Base-by-base conservation (phyloP, 2,797 vertebrate genomes). In the Chiloscyllium punctatum region DNA sequence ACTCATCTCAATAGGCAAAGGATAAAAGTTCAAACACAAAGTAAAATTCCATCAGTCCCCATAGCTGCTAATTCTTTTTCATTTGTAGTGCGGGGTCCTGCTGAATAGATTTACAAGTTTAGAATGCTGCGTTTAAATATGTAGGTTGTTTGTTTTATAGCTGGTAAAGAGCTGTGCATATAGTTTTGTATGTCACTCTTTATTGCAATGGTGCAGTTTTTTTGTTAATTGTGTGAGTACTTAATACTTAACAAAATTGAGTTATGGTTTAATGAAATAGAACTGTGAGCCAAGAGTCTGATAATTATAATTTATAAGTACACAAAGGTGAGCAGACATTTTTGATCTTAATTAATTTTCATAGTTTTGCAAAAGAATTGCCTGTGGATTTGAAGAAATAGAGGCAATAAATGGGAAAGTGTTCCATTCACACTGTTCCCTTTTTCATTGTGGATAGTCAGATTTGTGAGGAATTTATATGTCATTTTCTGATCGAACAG, bases 111-210 rank as follows among this genome's bases (percentile, higher is more conserved):
- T 33, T 94, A 53, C 69, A 74, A 74, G 66, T 27, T 74, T 48
- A 77, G 71, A 94, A 13, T 74, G 48, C 69, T 94, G 27, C 18
- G 62, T 92, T 94, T 94, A 74, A 91, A 91, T n/a, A 53, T 66
- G 13, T 53, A 33, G 23, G 1, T 90, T 62, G 13, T 94, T 74
- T 62, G 57, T 11, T 16, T 33, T 30, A 72, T 33, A 71, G 71
- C 42, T 15, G 15, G 48, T 94, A 33, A 94, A 72, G 42, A 30
- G 53, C 15, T 74, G 48, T 91, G 53, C 33, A 16, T 66, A 9
- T 4, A 33, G 53, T 66, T 91, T 48, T 91, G 94, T 7, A 21
- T 21, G 33, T 74, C 69, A 53, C 71, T 53, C 94, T 53, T 95
- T 51, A 8, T 95, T 74, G 71, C 71, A 77, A 77, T 27, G 53